Conservation (phyloP, 2,113 vertebrate genomes). For the Struthio camelus region DNA sequence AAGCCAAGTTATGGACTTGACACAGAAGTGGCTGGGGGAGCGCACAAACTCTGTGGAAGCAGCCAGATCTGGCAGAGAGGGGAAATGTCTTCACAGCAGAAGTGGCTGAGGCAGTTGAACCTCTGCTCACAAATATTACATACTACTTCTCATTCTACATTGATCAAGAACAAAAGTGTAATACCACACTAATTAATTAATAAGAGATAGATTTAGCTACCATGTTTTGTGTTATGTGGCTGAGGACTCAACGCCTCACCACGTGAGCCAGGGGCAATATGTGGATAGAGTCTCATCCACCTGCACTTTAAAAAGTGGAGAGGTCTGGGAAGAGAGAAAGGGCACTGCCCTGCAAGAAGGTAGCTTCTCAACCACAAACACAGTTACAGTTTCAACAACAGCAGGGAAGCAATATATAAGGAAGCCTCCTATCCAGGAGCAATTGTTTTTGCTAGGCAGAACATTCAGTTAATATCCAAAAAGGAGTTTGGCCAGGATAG, state of each 20-base stretch:
- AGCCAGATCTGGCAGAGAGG: neutral
- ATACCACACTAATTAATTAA: neutral
- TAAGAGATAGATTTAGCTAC: neutral
- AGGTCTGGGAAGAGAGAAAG: neutral
- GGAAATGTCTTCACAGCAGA: neutral
- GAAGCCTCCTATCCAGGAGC: neutral
- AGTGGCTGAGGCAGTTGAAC: neutral
- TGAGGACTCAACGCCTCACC: neutral
- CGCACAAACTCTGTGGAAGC: neutral
- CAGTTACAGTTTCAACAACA: neutral
- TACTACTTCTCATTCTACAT: neutral
- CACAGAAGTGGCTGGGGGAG: neutral
- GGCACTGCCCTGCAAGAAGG: neutral
- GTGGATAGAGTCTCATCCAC: neutral
- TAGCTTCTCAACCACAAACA: neutral
- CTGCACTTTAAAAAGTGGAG: neutral
- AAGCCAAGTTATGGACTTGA: neutral
- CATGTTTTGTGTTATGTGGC: neutral
- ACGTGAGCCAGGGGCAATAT: neutral
- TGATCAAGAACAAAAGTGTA: neutral
- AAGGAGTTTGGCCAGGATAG: neutral
- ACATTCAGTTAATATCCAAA: neutral
- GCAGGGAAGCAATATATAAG: neutral
- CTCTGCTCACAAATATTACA: neutral
- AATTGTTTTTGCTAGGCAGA: neutral